Conservation (phyloP, 1,140 invertebrate species). For the Ylistrum balloti region DNA sequence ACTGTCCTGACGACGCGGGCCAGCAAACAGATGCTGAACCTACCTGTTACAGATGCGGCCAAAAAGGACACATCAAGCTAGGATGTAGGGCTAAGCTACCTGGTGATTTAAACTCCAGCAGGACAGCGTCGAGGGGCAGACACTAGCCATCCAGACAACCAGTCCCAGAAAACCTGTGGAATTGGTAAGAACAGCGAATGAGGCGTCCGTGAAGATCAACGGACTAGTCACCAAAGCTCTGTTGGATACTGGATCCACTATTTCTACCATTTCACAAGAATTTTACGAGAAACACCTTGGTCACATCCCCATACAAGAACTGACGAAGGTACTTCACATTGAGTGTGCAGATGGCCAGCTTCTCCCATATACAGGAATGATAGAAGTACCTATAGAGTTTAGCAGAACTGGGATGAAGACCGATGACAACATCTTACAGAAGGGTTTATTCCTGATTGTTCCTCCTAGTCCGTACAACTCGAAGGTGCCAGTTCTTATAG, state of each 20-base stretch:
- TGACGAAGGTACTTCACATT: not conserved
- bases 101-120: not conserved
- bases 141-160: not conserved
- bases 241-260: slow-evolving; percentile 44
- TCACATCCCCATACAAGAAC: not conserved
- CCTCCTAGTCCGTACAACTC: slow-evolving; percentile 49
- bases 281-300: slow-evolving; percentile 44
- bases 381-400: not conserved
- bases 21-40: not conserved
- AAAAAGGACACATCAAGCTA: not conserved
- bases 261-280: slow-evolving; percentile 37
- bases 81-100: not conserved
- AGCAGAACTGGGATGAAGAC: not conserved
- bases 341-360: slow-evolving; percentile 52
- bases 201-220: not conserved
- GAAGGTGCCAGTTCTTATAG: slow-evolving; percentile 43
- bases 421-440: no score
- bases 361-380: slow-evolving; percentile 48
- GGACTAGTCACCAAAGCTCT: not conserved
- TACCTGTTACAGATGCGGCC: slow-evolving; percentile 31
- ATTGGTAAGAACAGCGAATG: slow-evolving; percentile 3
- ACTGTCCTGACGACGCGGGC: not conserved
- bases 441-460: slow-evolving; percentile 42
- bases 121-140: not conserved
- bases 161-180: not conserved